Evolutionary conservation across 1,140 invertebrate genomes (phyloP).

Genomic region (Neuroterus valhalla): DNA sequence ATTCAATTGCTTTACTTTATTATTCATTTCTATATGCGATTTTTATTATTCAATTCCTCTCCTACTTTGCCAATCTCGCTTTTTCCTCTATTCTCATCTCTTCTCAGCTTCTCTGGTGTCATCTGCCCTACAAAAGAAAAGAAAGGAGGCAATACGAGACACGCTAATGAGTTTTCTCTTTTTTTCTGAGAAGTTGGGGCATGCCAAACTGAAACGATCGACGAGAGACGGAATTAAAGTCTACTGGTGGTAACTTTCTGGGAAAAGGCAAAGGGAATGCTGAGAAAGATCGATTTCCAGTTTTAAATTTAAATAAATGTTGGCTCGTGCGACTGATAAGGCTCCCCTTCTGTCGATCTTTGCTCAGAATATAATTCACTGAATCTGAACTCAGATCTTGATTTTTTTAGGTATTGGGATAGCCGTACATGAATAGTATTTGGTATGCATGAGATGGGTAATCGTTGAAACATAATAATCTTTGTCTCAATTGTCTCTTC

Average conservation of each 20-base stretch:
- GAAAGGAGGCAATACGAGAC: constrained; percentile 58
- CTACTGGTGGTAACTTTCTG: constrained; percentile 40
- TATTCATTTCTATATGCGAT: neutral
- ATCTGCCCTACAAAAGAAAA: neutral
- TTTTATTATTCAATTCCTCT: constrained; percentile 1
- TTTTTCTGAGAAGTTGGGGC: constrained; percentile 52
- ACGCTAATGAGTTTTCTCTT: constrained; percentile 73
- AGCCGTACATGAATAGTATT: constrained; percentile 3
- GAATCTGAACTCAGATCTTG: constrained; percentile 4
- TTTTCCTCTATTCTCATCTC: neutral
- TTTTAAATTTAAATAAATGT: constrained; percentile 74
- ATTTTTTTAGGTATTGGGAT: constrained; percentile 4
- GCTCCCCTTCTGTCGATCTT: constrained; percentile 49
- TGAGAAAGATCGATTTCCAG: constrained; percentile 65
- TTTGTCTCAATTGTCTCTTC: constrained; percentile 4
- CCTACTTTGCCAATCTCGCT: neutral
- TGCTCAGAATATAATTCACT: constrained; percentile 15
- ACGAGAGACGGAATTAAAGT: constrained; percentile 67
- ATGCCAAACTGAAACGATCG: constrained; percentile 63
- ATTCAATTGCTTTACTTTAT: no score
- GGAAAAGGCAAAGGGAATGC: constrained; percentile 49
- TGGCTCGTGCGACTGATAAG: constrained; percentile 64
- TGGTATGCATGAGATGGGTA: constrained; percentile 23
- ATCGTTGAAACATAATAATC: neutral
- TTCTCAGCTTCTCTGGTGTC: neutral